Conservation (phyloP, 1,140 invertebrate genomes). For the Bicyclus anynana region DNA sequence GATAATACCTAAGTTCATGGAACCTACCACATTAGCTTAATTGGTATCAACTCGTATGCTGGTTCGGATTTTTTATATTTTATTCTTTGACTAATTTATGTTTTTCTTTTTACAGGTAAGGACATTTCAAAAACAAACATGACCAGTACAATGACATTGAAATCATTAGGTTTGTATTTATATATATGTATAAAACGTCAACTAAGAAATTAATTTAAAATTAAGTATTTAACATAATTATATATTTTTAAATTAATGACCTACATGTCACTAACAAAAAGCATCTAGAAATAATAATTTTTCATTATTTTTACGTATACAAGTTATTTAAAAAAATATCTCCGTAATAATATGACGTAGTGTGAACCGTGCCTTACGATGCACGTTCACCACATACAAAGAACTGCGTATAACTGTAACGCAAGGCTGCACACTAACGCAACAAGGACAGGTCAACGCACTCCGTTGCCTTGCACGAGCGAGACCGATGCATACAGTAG, state of each 20-base stretch:
- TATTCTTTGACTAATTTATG: slow-evolving; percentile 5
- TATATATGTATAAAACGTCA: not conserved
- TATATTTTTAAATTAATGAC: not conserved
- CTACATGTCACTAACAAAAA: too few species aligned
- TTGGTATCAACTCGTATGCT: too few species aligned
- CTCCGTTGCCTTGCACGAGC: slow-evolving; percentile 72
- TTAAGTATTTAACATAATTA: not conserved
- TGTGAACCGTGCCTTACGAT: slow-evolving; percentile 64
- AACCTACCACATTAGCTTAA: too few species aligned
- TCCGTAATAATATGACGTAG: slow-evolving; percentile 16
- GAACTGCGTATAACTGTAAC: slow-evolving; percentile 65
- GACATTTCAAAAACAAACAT: slow-evolving; percentile 11
- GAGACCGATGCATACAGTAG: slow-evolving; percentile 39
- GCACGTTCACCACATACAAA: slow-evolving; percentile 60
- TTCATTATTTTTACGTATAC: too few species aligned
- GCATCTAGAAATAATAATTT: too few species aligned
- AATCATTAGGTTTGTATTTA: slow-evolving; percentile 20
- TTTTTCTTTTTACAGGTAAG: slow-evolving; percentile 29
- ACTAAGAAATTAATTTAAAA: too few species aligned
- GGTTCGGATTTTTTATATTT: not conserved
- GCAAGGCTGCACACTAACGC: slow-evolving; percentile 70
- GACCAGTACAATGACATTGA: slow-evolving; percentile 11
- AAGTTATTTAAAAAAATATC: not conserved
- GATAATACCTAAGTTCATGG: too few species aligned
- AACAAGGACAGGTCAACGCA: slow-evolving; percentile 76